Percentiles rank a stretch among this genome's conserved stretches.
Evolutionary conservation across 2,888 invertebrate species (phyloP).

Genomic region (Drosophila aldrichi): DNA sequence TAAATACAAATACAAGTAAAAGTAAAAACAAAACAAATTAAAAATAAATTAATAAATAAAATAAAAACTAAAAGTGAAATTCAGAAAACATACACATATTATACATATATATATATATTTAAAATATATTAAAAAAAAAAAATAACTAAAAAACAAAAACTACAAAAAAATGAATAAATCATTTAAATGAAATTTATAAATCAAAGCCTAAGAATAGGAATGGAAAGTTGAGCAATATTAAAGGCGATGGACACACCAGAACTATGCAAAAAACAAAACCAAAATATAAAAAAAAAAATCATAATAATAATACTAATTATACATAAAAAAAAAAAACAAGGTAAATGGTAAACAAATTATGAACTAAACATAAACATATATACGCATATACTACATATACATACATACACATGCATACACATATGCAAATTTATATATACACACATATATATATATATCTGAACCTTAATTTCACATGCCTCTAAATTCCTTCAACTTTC

Average conservation of each 20-base stretch:
- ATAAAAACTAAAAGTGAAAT: conserved; percentile 71
- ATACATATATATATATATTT: conserved; percentile 69
- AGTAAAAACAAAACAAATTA: conserved; percentile 71
- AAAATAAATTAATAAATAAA: conserved; percentile 82
- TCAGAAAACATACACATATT: conserved; percentile 77
- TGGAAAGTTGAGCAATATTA: conserved; percentile 61
- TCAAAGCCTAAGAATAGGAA: conserved; percentile 54
- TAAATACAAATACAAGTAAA: conserved; percentile 53
- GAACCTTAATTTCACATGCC: conserved; percentile 41
- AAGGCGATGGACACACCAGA: conserved; percentile 40
- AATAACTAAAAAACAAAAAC: conserved; percentile 50
- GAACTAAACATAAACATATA: conserved; percentile 44
- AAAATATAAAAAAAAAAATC: not conserved
- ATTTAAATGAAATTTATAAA: conserved; percentile 74
- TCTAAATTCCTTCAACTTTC: conserved; percentile 21
- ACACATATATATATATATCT: conserved; percentile 8
- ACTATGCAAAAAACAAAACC: conserved; percentile 31
- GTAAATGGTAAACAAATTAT: conserved; percentile 32
- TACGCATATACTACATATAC: conserved; percentile 43
- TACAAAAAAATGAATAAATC: conserved; percentile 42
- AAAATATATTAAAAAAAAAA: conserved; percentile 80
- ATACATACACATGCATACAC: conserved; percentile 18
- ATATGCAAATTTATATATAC: not conserved
- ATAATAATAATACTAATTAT: conserved; percentile 12
- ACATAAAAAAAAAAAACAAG: conserved; percentile 2